Base-by-base conservation (phyloP, 2,888 invertebrate genomes). In the Smittia sp. region DNA sequence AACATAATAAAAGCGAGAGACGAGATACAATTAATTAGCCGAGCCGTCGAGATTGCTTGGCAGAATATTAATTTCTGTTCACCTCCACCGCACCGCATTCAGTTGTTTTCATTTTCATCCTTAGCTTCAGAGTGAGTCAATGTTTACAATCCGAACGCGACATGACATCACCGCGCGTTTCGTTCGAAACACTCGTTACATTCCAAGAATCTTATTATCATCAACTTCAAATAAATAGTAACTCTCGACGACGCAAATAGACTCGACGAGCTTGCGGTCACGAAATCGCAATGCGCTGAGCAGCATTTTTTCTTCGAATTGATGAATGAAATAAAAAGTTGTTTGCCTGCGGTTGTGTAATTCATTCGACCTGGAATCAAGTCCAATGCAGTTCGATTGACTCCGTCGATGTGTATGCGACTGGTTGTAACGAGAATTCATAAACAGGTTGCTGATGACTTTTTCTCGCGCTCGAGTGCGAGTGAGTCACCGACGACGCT, bases 161-260 rank as follows among this genome's bases (percentile, higher is more conserved):
- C 63, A 24, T 69, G 68, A 69, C 39, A 69, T 69, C 68, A 69
- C 46, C 25, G 22, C 63, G 4, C 63, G 24, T 63, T 63, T 46
- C 22, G 38, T 52, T 18, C 22, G 68, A 69, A 69, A 69, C 68
- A 25, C 68, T 69, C 39, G 52, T 18, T 52, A 27, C 41, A 69
- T 69, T 69, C 68, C 39, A 20, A 4, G 68, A 69, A 69, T 69
- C 39, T 69, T 46, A 9, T 52, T 69, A 46, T 27, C 20, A 15
- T 46, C 52, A 18, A 46, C 18, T 58, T 24, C 25, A 20, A 13
- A 22, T 58, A 27, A 63, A 20, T 27, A 20, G 27, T 25, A 63
- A 22, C 3, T 58, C 58, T 58, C n/a, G 46, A 39, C n/a, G n/a
- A 46, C 15, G 46, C 46, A 46, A 46, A 46, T 46, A 46, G 46